Conservation (phyloP, 1,140 invertebrate species). For the Cydia fagiglandana region DNA sequence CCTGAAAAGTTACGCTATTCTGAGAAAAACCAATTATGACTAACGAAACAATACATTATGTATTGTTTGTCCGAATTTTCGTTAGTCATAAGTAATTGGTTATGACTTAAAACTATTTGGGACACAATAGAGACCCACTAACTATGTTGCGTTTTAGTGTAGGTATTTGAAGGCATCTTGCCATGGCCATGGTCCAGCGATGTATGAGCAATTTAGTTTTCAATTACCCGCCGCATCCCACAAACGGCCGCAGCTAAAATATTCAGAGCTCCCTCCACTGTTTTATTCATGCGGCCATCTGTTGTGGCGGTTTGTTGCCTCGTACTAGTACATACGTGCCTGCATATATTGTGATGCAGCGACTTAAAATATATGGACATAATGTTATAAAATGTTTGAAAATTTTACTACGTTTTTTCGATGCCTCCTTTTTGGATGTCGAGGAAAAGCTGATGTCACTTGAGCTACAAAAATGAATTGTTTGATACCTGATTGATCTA, state of each 20-base stretch:
- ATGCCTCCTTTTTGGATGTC: no score
- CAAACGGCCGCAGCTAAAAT: conserved; percentile 40
- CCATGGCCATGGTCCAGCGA: not conserved
- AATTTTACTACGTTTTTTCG: not conserved
- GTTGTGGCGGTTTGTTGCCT: conserved; percentile 38
- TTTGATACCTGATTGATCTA: no score
- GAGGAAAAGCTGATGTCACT: no score
- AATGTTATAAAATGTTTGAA: not conserved
- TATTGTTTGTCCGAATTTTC: no score
- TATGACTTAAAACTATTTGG: no score
- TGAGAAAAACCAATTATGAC: no score
- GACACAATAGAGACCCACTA: no score
- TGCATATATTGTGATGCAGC: conserved; percentile 14
- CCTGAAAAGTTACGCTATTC: no score
- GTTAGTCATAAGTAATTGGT: no score
- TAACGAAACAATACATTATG: no score
- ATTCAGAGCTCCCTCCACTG: conserved; percentile 42
- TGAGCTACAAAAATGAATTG: no score
- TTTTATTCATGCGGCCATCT: conserved; percentile 47
- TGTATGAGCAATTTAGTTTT: conserved; percentile 24
- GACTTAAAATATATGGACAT: not conserved
- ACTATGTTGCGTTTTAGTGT: no score
- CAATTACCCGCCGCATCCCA: conserved; percentile 19
- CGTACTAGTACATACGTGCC: conserved; percentile 14
- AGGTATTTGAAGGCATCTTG: not conserved